Evolutionary conservation across 2,888 invertebrate species (phyloP), one percentile per base, ranked within the genome.

Genomic region (Eupithecia centaureata): DNA sequence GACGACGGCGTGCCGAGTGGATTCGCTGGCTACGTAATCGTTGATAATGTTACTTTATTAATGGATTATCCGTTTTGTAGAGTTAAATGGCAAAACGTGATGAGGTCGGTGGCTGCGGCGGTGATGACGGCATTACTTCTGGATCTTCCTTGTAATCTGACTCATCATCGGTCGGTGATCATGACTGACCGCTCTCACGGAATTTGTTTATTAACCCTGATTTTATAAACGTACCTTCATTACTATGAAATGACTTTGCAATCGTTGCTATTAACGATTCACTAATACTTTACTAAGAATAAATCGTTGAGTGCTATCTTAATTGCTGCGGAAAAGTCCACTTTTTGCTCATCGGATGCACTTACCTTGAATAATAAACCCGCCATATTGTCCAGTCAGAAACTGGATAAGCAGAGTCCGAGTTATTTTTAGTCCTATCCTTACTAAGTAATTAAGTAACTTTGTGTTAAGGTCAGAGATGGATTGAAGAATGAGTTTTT

Each of bases 101-200:
- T 80, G 70, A 72, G 71, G 68, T 71, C 73, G 73, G 76, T 76
- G 75, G 77, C 75, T 66, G 73, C 77, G 68, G 76, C 72, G 63
- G 66, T 75, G 86, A 86, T 92, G 92, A 92, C 91, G 92, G 84
- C 91, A 92, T 87, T 79, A 79, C 82, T 79, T 83, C 84, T 87
- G 84, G 86, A 88, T 90, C 91, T 91, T 92, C 92, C 91, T 91
- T 82, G 82, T 87, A 83, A 60, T 74, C 79, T 92, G 92, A 92
- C 82, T 92, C 92, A 93, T 83, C 80, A 68, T 64, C 74, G 72
- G 13, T 38, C 61, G 79, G 71, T 80, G 86, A 77, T 92, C 92
- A 91, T 92, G 92, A 92, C 90, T 57, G 56, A 56, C 91, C 81
- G 86, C 75, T 79, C 57, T 83, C 73, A 83, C 82, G 82, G 85